Base-by-base conservation (phyloP, 2,113 vertebrate genomes). In the Lamprologus callipterus region DNA sequence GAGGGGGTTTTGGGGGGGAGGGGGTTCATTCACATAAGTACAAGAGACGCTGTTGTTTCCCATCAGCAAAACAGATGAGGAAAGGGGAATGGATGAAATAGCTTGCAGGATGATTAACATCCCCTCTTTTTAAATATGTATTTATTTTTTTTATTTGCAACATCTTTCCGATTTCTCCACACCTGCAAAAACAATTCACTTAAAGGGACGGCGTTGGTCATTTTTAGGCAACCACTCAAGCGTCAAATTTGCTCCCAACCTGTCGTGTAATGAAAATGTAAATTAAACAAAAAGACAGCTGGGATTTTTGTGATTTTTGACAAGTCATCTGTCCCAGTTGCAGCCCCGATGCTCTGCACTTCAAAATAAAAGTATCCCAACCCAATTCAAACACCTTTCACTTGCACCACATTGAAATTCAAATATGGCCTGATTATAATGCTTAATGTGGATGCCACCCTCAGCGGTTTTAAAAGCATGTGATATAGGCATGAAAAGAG, bases 371-470 rank as follows among this genome's bases (percentile, higher is more conserved):
- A 84, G 81, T 82, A 86, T 78, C 58, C 80, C 84, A 89, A 89
- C 85, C 90, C 80, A 81, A 80, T 86, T 81, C 42, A 58, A 60
- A 14, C 78, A 82, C 84, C 84, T 88, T 92, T 91, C 85, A 90
- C 81, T 84, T 58, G 53, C 85, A 45, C 4, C 3, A 31, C 86
- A 91, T 91, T 94, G 93, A 91, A 83, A 93, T 95, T 94, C 87
- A 94, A 95, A 95, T 94, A 88, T 68, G 78, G 75, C 78, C 83
- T 93, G 91, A 93, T 94, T 93, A 85, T 86, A 89, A 87, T 90
- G 89, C 89, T 88, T 93, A 93, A 92, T 87, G 87, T 91, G 92
- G 68, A 58, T 88, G 87, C 91, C 94, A 95, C 94, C 94, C 92
- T 93, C 88, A 82, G 88, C 11, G 88, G 80, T 88, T 91, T 85